Evolutionary conservation across 1,140 invertebrate species (phyloP).

Genomic region (Antheraea pernyi): DNA sequence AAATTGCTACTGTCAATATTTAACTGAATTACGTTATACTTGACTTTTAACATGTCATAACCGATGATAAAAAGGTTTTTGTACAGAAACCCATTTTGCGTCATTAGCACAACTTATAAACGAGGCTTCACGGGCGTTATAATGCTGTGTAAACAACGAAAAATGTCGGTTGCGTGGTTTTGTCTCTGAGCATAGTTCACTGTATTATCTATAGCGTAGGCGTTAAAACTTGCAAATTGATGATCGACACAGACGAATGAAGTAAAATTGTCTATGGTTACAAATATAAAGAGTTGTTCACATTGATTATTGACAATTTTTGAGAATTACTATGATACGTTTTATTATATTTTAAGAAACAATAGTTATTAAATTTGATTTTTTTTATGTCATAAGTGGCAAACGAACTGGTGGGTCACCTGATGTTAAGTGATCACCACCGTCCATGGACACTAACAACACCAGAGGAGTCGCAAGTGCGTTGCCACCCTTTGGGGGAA

Average conservation of each 20-base stretch:
- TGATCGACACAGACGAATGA: slow-evolving; percentile 32
- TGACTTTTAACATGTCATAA: slow-evolving; percentile 2
- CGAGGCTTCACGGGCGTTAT: slow-evolving; percentile 8
- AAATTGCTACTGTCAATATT: not conserved
- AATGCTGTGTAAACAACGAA: slow-evolving; percentile 8
- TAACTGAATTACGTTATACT: slow-evolving; percentile 1
- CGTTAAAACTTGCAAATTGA: slow-evolving; percentile 32
- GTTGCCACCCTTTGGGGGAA: no score
- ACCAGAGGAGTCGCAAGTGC: no score
- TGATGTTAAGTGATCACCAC: no score
- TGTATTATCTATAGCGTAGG: slow-evolving; percentile 12
- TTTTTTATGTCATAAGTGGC: no score
- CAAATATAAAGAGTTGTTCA: slow-evolving; percentile 18
- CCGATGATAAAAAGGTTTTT: not conserved
- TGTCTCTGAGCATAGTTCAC: slow-evolving; percentile 7
- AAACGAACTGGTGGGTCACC: no score
- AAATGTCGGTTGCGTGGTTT: slow-evolving; percentile 14
- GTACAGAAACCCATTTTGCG: not conserved
- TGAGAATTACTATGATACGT: no score
- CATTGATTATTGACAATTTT: slow-evolving; percentile 9
- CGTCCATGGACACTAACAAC: no score
- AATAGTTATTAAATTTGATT: no score
- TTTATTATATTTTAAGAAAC: no score
- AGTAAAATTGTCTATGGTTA: slow-evolving; percentile 24
- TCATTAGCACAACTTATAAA: slow-evolving; percentile 9